A percentile compares a stretch with the other conserved stretches of the same genome.
Conservation (phyloP, 2,113 vertebrate species). For the Lampris incognitus region DNA sequence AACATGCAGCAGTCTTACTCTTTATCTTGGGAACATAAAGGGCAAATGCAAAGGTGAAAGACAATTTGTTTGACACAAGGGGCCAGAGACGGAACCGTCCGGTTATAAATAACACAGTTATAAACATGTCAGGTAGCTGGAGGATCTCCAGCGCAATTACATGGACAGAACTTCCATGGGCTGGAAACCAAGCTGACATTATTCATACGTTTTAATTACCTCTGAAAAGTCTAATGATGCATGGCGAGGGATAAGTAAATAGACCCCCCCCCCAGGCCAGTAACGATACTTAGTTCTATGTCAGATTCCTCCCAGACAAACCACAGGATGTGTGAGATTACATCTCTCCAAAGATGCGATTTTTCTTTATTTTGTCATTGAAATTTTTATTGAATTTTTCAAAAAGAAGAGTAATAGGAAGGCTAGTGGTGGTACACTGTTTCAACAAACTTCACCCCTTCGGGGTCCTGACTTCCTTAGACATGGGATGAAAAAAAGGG, state of each 20-base stretch:
- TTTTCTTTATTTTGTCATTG: slow-evolving; percentile 3
- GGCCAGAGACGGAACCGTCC: not conserved
- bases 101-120: slow-evolving; percentile 6
- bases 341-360: slow-evolving; percentile 24
- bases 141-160: slow-evolving; percentile 17
- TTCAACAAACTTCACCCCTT: no score
- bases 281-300: slow-evolving; percentile 11
- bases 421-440: no score
- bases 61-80: not conserved
- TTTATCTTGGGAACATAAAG: not conserved
- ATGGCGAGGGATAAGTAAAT: slow-evolving; percentile 15
- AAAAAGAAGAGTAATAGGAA: no score
- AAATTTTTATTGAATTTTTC: no score
- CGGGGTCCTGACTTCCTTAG: no score
- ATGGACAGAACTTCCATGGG: slow-evolving; percentile 23
- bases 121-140: slow-evolving; percentile 1
- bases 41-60: not conserved
- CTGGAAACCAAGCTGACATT: not conserved
- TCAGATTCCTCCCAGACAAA: slow-evolving; percentile 17
- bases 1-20: not conserved
- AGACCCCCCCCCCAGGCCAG: not conserved
- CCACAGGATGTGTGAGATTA: slow-evolving; percentile 21
- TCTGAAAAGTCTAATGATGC: slow-evolving; percentile 12
- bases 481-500: no score
- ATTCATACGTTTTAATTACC: slow-evolving; percentile 25